phyloP scores from a whole-genome alignment of 2,888 invertebrate genomes.

The Trimorus sp. region DNA sequence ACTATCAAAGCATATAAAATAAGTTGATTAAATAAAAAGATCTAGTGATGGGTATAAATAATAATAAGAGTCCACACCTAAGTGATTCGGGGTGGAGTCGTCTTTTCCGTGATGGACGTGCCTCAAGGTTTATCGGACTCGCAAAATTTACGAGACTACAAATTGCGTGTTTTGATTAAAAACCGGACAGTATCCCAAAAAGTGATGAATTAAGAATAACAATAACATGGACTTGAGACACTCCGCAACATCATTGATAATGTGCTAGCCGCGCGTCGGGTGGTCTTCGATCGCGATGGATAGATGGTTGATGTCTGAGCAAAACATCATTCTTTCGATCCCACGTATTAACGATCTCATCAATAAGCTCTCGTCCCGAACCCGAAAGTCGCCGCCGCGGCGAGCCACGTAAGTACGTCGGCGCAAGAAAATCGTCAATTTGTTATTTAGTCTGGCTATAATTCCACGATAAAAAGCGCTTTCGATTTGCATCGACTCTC shows the following conservation, averaged over 20 bases:
- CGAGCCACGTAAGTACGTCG: slow-evolving; percentile 29
- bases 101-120: neutral
- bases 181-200: slow-evolving; percentile 31
- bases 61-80: neutral
- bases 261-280: slow-evolving; percentile 75
- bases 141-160: slow-evolving; percentile 8
- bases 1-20: too few species aligned
- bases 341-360: slow-evolving; percentile 81
- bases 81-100: neutral
- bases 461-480: slow-evolving; percentile 51
- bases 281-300: slow-evolving; percentile 80
- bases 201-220: slow-evolving; percentile 50
- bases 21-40: too few species aligned
- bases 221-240: slow-evolving; percentile 40
- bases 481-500: slow-evolving; percentile 33
- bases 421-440: slow-evolving; percentile 78
- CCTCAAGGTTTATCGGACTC: neutral
- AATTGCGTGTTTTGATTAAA: slow-evolving; percentile 26
- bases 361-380: slow-evolving; percentile 74
- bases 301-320: slow-evolving; percentile 75
- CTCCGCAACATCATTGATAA: slow-evolving; percentile 57
- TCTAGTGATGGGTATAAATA: neutral
- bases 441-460: slow-evolving; percentile 72
- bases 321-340: slow-evolving; percentile 75
- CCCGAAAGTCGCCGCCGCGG: slow-evolving; percentile 53